Conservation (phyloP, 2,113 vertebrate species). For the Nyctereutes procyonoides region DNA sequence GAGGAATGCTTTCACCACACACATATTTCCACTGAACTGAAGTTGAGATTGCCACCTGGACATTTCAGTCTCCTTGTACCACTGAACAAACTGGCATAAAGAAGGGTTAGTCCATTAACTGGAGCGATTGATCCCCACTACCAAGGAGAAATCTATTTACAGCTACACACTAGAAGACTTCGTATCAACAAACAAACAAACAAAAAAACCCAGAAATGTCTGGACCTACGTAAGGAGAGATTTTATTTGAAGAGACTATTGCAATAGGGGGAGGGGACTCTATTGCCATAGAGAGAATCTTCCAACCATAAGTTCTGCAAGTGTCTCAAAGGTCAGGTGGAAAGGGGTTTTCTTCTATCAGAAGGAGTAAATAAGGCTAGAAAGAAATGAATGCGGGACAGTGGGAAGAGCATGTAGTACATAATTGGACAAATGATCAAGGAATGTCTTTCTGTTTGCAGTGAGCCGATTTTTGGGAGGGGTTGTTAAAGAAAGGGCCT, state of each 20-base stretch:
- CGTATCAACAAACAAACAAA: neutral
- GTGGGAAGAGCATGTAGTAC: neutral
- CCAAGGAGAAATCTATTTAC: neutral
- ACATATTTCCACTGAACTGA: neutral
- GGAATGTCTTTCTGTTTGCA: neutral
- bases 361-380: neutral
- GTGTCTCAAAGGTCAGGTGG: neutral
- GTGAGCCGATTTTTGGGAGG: neutral
- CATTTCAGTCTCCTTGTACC: constrained; percentile 26
- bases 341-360: neutral
- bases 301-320: neutral
- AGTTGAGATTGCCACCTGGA: neutral
- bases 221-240: neutral
- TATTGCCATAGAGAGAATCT: neutral
- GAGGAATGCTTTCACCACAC: neutral
- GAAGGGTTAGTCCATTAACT: neutral
- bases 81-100: neutral
- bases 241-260: neutral
- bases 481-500: neutral
- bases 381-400: neutral
- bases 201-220: no score
- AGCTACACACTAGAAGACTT: neutral
- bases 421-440: neutral
- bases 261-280: neutral
- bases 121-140: neutral